These are phyloP conservation scores for Cossypha caffra DNA, from an alignment of 2,797 vertebrate genomes.

Conservation along the genomic window DNA sequence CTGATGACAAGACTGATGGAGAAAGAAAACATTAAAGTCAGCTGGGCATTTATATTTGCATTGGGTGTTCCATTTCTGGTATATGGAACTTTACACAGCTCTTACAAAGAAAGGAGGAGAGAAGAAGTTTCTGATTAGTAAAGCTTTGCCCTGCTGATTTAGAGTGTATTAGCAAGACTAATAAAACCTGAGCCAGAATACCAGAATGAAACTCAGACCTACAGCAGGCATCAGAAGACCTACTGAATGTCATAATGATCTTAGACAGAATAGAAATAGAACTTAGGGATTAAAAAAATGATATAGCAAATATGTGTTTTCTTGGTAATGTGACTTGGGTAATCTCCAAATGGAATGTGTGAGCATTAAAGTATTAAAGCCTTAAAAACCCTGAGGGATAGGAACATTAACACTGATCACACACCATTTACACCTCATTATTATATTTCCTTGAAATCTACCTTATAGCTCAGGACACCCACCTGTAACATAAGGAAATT, in stretches of 20 bases:
- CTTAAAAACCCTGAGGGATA: neutral
- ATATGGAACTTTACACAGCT: neutral
- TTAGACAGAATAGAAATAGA: neutral
- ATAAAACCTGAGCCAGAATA: neutral
- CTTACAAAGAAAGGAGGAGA: neutral
- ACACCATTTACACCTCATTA: neutral
- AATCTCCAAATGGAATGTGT: neutral
- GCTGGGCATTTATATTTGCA: neutral
- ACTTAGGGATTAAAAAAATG: neutral
- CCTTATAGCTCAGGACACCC: neutral
- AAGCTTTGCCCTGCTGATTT: neutral
- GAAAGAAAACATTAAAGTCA: neutral
- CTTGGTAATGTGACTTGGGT: neutral
- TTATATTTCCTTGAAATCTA: neutral
- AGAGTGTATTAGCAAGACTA: neutral
- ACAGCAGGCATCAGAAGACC: neutral
- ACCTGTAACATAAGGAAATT: neutral
- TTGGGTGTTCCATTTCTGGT: constrained; percentile 10
- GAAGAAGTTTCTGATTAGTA: neutral
- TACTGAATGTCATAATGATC: neutral
- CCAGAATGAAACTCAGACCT: neutral
- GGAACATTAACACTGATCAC: neutral
- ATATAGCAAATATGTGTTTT: neutral
- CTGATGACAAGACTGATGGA: neutral
- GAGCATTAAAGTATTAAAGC: neutral